Percentiles rank a stretch among this genome's conserved stretches.
phyloP scores from a whole-genome alignment of 2,113 vertebrate species.

The Ranitomeya imitator region DNA sequence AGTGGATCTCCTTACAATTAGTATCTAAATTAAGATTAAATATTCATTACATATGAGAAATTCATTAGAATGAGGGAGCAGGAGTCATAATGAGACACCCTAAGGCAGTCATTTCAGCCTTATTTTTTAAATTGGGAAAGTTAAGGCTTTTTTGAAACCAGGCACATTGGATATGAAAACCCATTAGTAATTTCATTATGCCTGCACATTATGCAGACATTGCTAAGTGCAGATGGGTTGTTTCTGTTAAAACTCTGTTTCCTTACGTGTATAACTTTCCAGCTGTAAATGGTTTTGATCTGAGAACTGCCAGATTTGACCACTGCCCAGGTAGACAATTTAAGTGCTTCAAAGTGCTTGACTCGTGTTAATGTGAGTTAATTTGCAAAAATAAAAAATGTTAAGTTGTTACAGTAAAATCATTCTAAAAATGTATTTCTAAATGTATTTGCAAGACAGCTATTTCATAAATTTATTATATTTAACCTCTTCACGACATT shows the following conservation, averaged over 20 bases:
- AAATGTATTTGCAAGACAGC: background rate
- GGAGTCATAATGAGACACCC: slow-evolving; percentile 54
- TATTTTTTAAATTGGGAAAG: slow-evolving; percentile 56
- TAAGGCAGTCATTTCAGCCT: slow-evolving; percentile 48
- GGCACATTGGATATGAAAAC: slow-evolving; percentile 50
- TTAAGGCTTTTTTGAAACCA: slow-evolving; percentile 52
- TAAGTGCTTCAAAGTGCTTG: background rate
- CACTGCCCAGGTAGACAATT: background rate
- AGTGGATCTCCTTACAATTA: slow-evolving; percentile 54
- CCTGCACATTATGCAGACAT: slow-evolving; percentile 44
- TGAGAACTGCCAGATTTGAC: slow-evolving; percentile 14
- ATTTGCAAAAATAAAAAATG: background rate
- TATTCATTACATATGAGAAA: slow-evolving; percentile 54
- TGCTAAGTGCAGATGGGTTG: slow-evolving; percentile 40
- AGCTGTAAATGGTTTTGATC: slow-evolving; percentile 1
- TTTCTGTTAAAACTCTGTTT: slow-evolving; percentile 44
- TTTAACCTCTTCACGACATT: no score
- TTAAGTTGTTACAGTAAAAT: background rate
- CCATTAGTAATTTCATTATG: slow-evolving; percentile 54
- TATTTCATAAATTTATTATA: no score
- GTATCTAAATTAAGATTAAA: slow-evolving; percentile 59
- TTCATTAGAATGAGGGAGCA: slow-evolving; percentile 54
- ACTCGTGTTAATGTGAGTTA: background rate
- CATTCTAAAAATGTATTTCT: background rate
- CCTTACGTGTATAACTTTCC: slow-evolving; percentile 6